phyloP scores from a whole-genome alignment of 2,113 vertebrate genomes.

The Hoplias malabaricus region DNA sequence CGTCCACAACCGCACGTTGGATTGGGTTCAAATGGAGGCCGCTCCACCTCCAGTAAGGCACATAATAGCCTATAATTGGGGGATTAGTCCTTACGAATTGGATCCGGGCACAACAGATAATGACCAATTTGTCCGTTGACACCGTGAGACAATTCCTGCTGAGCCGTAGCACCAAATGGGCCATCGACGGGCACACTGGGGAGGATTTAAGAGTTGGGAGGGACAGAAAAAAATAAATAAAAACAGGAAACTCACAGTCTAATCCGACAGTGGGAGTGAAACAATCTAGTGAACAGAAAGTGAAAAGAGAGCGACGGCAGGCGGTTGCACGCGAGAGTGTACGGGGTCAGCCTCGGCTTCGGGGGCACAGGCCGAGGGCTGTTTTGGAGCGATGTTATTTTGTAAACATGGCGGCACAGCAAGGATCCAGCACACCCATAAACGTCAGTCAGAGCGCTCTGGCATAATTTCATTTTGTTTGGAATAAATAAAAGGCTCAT shows the following conservation, averaged over 20 bases:
- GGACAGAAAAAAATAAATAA: conserved; percentile 28
- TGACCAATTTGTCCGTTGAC: conserved; percentile 63
- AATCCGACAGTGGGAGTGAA: background rate
- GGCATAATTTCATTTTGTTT: conserved; percentile 71
- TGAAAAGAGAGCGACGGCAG: conserved; percentile 16
- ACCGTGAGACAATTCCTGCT: conserved; percentile 59
- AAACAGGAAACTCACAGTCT: conserved; percentile 42
- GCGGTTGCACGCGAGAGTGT: conserved; percentile 13
- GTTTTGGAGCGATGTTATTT: conserved; percentile 56
- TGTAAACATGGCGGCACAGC: conserved; percentile 68
- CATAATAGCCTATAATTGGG: conserved; percentile 65
- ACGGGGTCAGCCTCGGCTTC: background rate
- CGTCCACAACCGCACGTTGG: conserved; percentile 45
- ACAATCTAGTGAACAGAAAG: background rate
- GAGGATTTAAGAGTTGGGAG: conserved; percentile 36
- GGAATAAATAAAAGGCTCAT: conserved; percentile 70
- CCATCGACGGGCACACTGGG: background rate
- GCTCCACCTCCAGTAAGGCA: conserved; percentile 49
- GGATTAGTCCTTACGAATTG: conserved; percentile 61
- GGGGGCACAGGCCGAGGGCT: conserved; percentile 13
- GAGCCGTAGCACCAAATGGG: conserved; percentile 55
- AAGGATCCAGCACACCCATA: conserved; percentile 58
- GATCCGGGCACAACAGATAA: conserved; percentile 60
- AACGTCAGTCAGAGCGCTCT: conserved; percentile 62
- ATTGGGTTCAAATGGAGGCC: conserved; percentile 63